Evolutionary conservation across 2,113 vertebrate species (phyloP), one percentile per base, ranked within the genome.

Genomic region (Manacus vitellinus): DNA sequence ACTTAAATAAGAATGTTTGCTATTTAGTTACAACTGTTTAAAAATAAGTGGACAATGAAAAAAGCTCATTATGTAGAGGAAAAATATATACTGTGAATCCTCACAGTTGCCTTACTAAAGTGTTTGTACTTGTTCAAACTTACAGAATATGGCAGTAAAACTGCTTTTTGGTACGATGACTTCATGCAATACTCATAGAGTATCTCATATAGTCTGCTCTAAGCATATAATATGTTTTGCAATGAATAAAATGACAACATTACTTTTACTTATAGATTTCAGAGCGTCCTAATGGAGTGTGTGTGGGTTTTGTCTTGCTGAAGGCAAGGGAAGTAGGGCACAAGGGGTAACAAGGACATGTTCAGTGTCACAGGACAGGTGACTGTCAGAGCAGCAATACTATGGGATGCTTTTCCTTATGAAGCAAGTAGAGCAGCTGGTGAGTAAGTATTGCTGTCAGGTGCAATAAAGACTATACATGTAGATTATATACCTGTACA

Each of bases 301-400:
- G 3, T 46, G 18, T 10, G 7, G 0, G 0, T 19, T 68, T 49
- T 41, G 10, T 74, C 46, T 35, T 44, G 74, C 23, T 77, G 24
- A 24, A 66, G 46, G 18, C 7, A 3, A 44, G 61, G 24, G 78
- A 81, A 41, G 17, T 4, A 49, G 72, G 8, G 35, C 54, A 49
- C 18, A 63, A 66, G 33, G 28, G 25, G 23, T 44, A 2, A 14
- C 11, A 5, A 4, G 10, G 31, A 67, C 19, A 8, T 58, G 43
- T 41, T 74, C 10, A 28, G 14, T 18, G 28, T 49, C 67, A 49
- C 15, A 4, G 49, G 31, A 9, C 12, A 9, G 4, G 6, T 46
- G 28, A 10, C 11, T 39, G n/a, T 28, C 35, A 8, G 5, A 85
- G 44, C 28, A 7, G 2, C 11, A 25, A 18, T 31, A 5, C 25